Evolutionary conservation across 2,113 vertebrate species (phyloP).

Genomic region (Amphilophus citrinellus): DNA sequence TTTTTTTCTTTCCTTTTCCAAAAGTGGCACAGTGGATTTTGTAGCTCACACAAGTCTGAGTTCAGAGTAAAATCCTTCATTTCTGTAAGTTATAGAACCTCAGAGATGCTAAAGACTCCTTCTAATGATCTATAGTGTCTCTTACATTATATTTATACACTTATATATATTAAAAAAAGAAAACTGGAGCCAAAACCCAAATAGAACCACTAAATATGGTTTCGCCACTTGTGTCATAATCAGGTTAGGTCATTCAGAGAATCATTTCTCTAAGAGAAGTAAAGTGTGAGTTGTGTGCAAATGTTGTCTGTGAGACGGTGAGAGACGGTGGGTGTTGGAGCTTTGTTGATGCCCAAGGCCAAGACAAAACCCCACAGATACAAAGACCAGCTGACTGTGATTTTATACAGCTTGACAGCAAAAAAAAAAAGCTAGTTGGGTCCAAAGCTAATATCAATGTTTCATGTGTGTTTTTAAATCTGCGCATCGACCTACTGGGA

Average conservation of each 20-base stretch:
- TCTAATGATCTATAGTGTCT: background rate
- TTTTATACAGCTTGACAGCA: slow-evolving; percentile 1
- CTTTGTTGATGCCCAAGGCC: slow-evolving; percentile 17
- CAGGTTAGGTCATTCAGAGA: background rate
- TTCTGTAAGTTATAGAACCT: background rate
- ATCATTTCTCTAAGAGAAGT: background rate
- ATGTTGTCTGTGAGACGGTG: background rate
- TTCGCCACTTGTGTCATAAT: background rate
- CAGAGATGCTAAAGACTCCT: background rate
- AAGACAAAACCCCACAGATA: background rate
- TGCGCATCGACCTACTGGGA: background rate
- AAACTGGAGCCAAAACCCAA: background rate
- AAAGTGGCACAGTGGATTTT: background rate
- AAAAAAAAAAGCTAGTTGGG: background rate
- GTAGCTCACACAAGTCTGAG: background rate
- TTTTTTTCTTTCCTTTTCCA: background rate
- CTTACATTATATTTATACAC: too few species aligned
- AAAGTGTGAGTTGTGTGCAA: background rate
- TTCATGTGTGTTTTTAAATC: slow-evolving; percentile 15
- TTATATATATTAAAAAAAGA: too few species aligned
- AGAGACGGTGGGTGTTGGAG: background rate
- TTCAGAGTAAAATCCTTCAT: background rate
- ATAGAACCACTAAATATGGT: background rate
- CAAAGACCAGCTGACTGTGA: slow-evolving; percentile 4
- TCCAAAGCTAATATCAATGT: background rate